Base-by-base conservation (phyloP, 1,140 invertebrate species). In the Hyles euphorbiae region DNA sequence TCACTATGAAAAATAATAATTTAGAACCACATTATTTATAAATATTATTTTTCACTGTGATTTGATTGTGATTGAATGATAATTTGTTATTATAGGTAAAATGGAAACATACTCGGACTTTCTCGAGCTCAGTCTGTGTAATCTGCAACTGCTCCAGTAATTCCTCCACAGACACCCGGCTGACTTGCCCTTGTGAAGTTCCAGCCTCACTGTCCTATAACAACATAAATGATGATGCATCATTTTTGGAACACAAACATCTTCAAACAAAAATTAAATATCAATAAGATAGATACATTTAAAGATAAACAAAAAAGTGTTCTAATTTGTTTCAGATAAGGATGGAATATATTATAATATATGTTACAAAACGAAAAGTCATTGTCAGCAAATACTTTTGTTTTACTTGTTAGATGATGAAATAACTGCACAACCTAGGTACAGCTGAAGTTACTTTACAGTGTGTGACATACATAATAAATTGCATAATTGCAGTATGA, bases 51-150 rank as follows among this genome's bases (percentile, higher is more conserved):
- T 61, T 65, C 52, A 63, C 57, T 63, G 47, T 53, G 40, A 61
- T 55, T 53, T 33, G 48, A 22, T 11, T 32, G 32, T 49, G 12
- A 51, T 56, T 22, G 22, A 22, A 22, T 22, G 22, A 22, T 22
- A 22, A 22, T 22, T 22, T 22, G 22, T 22, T 22, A 22, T 22
- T 22, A 22, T 1, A 22, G 22, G 22, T 22, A 22, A 22, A 33
- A 40, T 51, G 62, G 49, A 49, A 60, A 77, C 90, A 92, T 91
- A 96, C 95, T 92, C 94, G 94, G 71, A 96, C 91, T 83, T 95
- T 95, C 80, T 96, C 95, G 74, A 96, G 91, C 90, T 96, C 95
- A 45, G 92, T 93, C 88, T 95, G 94, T 9, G 95, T 95, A 58
- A 94, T 92, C 78, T 95, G 94, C 62, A 96, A 85, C 77, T 96